Conservation (phyloP, 2,888 invertebrate genomes). For the Tanypteryx hageni region DNA sequence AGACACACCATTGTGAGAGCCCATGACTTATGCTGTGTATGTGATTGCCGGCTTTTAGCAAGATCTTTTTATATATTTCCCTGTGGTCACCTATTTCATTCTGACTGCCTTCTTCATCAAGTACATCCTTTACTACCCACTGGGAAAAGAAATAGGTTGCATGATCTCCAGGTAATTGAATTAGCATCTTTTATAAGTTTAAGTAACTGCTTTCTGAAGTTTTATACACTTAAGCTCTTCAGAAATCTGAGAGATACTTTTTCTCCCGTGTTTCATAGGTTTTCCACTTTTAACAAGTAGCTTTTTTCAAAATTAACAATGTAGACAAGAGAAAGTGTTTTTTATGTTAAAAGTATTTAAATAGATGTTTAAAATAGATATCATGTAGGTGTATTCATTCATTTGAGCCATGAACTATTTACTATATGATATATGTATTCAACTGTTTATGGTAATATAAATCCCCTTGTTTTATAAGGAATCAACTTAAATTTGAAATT, state of each 20-base stretch:
- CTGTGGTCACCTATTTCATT: slow-evolving; percentile 96
- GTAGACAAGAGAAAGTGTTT: no score
- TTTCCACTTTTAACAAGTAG: not conserved
- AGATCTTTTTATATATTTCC: slow-evolving; percentile 97
- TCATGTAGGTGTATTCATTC: no score
- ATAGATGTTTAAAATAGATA: no score
- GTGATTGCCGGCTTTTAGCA: slow-evolving; percentile 87
- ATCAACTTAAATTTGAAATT: no score
- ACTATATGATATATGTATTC: no score
- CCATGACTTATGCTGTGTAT: slow-evolving; percentile 89
- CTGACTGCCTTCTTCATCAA: slow-evolving; percentile 91
- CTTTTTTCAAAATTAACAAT: not conserved
- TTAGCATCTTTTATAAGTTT: not conserved
- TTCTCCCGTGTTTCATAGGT: not conserved
- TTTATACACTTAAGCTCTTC: not conserved
- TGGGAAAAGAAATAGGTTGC: slow-evolving; percentile 76
- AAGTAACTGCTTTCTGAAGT: not conserved
- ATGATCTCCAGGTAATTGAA: slow-evolving; percentile 74
- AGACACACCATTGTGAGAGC: slow-evolving; percentile 87
- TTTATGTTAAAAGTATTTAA: no score
- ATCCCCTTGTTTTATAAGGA: no score
- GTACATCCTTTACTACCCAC: slow-evolving; percentile 82
- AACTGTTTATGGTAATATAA: no score
- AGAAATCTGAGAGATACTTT: not conserved
- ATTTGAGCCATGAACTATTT: no score